Evolutionary conservation across 2,888 invertebrate species (phyloP).

Genomic region (Nyleta sp.): DNA sequence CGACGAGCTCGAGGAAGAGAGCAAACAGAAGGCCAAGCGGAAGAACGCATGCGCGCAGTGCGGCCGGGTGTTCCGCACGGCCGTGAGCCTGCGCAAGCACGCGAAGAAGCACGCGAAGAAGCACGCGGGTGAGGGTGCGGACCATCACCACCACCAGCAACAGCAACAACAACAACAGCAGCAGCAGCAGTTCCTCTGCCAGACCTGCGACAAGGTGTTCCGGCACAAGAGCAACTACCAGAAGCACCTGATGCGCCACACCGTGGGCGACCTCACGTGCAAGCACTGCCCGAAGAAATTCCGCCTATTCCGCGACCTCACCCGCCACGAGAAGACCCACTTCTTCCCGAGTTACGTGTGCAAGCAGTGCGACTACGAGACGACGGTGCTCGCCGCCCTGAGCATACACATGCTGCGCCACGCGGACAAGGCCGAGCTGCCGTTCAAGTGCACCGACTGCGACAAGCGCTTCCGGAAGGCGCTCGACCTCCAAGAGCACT

Average conservation of each 20-base stretch:
- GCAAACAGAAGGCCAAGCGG: conserved; percentile 73
- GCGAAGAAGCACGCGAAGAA: conserved; percentile 76
- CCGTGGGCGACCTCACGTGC: conserved; percentile 77
- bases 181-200: conserved; percentile 73
- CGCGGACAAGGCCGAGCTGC: conserved; percentile 76
- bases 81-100: conserved; percentile 75
- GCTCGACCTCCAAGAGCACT: conserved; percentile 79
- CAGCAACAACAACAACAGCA: conserved; percentile 32
- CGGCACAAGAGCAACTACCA: conserved; percentile 79
- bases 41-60: conserved; percentile 78
- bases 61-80: conserved; percentile 74
- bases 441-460: conserved; percentile 79
- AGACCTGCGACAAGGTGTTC: conserved; percentile 78
- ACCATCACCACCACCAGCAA: not conserved
- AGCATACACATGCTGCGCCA: conserved; percentile 79
- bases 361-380: conserved; percentile 81
- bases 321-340: conserved; percentile 80
- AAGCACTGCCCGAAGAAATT: conserved; percentile 80
- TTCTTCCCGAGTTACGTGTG: conserved; percentile 79
- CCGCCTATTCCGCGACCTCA: conserved; percentile 78
- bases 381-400: conserved; percentile 77
- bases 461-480: conserved; percentile 78
- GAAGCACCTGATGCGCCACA: conserved; percentile 77
- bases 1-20: conserved; percentile 67
- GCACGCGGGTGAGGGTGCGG: conserved; percentile 48